Base-by-base conservation (phyloP, 2,113 vertebrate species). In the Aspiorhynchus laticeps region DNA sequence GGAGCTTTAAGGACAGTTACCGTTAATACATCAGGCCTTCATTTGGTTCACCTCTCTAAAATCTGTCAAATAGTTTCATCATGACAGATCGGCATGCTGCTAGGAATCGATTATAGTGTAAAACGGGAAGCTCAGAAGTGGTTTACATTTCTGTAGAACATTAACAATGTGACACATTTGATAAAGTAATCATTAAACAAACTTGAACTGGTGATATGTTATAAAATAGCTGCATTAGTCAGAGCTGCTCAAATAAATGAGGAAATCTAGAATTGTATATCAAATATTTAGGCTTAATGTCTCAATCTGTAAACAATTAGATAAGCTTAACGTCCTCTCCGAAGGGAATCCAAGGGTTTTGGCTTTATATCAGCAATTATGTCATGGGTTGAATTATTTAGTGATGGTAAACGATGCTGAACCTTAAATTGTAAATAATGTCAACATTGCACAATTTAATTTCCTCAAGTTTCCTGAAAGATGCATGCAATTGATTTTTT, bases 131-230 rank as follows among this genome's bases (percentile, higher is more conserved):
- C 43, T 48, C 41, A 33, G 80, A 82, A 80, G 61, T 48, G 84
- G 61, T 67, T 69, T 53, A 31, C 7, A 61, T 83, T 51, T 83
- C 80, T 67, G 63, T 83, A 48, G 61, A 83, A 83, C 63, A 33
- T 69, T 69, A 69, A 83, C 80, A 83, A 31, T 14, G 31, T 83
- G 63, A 51, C 26, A 69, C 63, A 2, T 48, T 51, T 48, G 61
- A 69, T 83, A 21, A 69, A 83, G 41, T 33, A 51, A 83, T 69
- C 63, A 48, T 67, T 48, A 71, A 51, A 61, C 7, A 11, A 26
- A 4, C 78, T 26, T 63, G 24, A 6, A 26, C 43, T 43, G 0
- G n/a, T 19, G 17, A 65, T 63, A 26, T 81, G 79, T 41, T 65
- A 26, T 17, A 9, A 17, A 63, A 81, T 43, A 46, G 4, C 53